Conservation (phyloP, 2,888 invertebrate species). For the Philopedon plagiatum region DNA sequence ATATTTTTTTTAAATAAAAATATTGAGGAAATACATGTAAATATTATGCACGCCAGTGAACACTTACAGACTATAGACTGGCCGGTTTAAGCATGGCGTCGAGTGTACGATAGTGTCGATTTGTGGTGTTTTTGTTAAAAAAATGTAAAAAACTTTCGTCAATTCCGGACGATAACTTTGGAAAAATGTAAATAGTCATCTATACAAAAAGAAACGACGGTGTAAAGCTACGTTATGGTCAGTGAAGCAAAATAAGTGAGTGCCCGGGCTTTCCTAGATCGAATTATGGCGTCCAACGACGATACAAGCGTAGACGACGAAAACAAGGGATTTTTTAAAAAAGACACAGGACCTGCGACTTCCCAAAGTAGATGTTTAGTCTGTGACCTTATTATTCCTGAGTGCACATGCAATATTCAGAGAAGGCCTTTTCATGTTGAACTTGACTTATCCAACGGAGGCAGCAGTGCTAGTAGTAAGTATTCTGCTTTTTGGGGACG, state of each 20-base stretch:
- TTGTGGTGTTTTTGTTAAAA: conserved; percentile 55
- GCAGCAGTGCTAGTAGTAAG: conserved; percentile 54
- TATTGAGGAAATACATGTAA: not conserved
- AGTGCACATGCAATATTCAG: conserved; percentile 57
- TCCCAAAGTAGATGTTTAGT: conserved; percentile 50
- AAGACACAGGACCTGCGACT: conserved; percentile 46
- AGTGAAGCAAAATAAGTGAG: conserved; percentile 25
- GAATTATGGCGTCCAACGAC: conserved; percentile 64
- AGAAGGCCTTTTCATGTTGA: conserved; percentile 49
- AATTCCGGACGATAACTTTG: conserved; percentile 11
- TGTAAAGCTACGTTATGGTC: conserved; percentile 19
- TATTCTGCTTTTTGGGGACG: conserved; percentile 26
- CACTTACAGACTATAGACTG: conserved; percentile 11
- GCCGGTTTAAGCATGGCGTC: conserved; percentile 63
- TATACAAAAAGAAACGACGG: not conserved
- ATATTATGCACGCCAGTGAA: conserved; percentile 9
- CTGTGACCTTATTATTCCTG: conserved; percentile 52
- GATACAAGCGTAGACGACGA: conserved; percentile 61
- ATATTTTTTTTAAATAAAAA: not conserved
- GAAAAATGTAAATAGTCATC: conserved; percentile 12
- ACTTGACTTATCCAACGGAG: conserved; percentile 54
- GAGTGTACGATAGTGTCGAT: conserved; percentile 59
- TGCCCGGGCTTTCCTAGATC: conserved; percentile 55
- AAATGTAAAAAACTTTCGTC: conserved; percentile 33
- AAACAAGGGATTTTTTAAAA: conserved; percentile 58